Conservation (phyloP, 2,797 vertebrate genomes). For the Rhabdomys pumilio region DNA sequence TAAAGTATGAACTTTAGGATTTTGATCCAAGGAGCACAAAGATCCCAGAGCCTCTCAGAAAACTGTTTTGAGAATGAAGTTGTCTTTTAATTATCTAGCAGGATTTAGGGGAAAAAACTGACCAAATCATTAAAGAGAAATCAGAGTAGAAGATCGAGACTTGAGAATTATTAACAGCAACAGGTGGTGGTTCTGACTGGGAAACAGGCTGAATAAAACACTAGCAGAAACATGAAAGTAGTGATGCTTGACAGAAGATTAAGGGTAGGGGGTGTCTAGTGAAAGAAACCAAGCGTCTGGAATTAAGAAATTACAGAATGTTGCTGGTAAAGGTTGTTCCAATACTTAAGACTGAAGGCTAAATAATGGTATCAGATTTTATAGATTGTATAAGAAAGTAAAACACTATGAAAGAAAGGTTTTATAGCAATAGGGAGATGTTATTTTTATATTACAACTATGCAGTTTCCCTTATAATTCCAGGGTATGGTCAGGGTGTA, state of each 20-base stretch:
- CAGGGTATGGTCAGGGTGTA: background rate
- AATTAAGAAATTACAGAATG: constrained; percentile 48
- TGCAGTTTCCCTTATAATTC: background rate
- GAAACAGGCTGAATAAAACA: background rate
- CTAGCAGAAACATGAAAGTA: background rate
- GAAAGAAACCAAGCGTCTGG: constrained; percentile 7
- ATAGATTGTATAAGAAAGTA: background rate
- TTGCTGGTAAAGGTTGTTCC: background rate
- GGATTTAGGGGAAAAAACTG: background rate
- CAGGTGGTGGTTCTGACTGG: background rate
- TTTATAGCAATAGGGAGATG: background rate
- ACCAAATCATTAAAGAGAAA: background rate
- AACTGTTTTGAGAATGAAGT: background rate
- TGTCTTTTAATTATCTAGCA: background rate
- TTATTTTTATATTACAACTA: background rate
- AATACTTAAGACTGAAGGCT: background rate
- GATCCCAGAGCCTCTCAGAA: background rate
- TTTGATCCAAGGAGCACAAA: background rate
- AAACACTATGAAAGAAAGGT: background rate
- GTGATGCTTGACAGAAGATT: background rate
- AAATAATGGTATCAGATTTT: background rate
- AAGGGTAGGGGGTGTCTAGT: background rate
- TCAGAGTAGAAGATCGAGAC: background rate
- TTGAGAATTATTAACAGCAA: constrained; percentile 12
- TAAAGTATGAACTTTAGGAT: background rate